Base-by-base conservation (phyloP, 2,888 invertebrate genomes). In the Lobophora halterata region DNA sequence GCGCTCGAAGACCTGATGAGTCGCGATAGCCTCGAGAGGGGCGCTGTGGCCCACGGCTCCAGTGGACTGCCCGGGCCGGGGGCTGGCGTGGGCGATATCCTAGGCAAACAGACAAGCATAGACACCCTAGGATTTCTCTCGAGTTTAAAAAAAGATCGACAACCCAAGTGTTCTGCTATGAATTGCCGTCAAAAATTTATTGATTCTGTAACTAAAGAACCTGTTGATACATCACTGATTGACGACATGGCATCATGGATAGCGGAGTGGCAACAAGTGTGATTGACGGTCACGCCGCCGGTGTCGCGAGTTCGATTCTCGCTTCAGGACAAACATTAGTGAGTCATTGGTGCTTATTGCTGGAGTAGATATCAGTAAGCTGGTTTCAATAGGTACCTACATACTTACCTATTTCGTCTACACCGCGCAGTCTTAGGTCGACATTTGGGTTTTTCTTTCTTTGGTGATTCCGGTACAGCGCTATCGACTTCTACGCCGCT, bases 1-100 rank as follows among this genome's bases (percentile, higher is more conserved):
- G 63, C 72, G 35, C 80, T 81, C 6, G 72, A 61, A 0, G 81
- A 72, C 6, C 80, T 63, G 14, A 86, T 79, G 21, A 86, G 62
- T 1, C 71, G 68, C 0, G 85, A 85, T 3, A 86, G 62, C 2
- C 76, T 61, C 0, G 82, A 79, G 8, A 87, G 60, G 0, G 80
- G 69, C 0, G 85, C 85, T 1, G 87, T 86, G 3, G 87, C 87
- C 87, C 86, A 87, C 1, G 74, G 86, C 50, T 82, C 75, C 25
- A 87, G 54, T 0, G 85, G 86, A 39, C 81, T 85, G 7, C 73
- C 74, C 2, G 70, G 32, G 19, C 73, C 71, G 0, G 61, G 56
- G 1, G 71, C 69, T 8, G 79, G 59, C 1, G 49, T 47, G 9
- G 69, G 86, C 2, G 83, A 82, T 33, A 87, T 65, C 42, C 86